These are phyloP conservation scores for Indicator maculatus DNA, from an alignment of 2,113 vertebrate species.

Conservation along the genomic window DNA sequence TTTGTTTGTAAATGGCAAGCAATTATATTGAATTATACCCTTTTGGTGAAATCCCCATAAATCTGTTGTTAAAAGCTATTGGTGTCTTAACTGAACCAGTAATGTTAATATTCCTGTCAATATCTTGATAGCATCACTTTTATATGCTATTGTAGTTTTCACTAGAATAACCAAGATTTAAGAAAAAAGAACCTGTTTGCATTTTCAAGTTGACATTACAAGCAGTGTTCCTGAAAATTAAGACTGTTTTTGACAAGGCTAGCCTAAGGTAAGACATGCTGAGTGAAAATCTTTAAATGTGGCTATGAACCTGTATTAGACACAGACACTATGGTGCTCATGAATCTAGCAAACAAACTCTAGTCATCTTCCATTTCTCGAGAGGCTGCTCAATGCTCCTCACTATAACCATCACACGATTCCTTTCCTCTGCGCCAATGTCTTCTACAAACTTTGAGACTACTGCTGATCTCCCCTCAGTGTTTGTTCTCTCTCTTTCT, in stretches of 20 bases:
- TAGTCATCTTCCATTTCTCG: neutral
- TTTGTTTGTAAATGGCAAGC: neutral
- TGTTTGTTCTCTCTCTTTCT: neutral
- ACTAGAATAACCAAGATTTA: neutral
- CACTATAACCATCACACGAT: rapidly evolving
- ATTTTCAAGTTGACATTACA: too few relatives aligned
- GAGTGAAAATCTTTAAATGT: neutral
- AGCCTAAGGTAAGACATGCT: neutral
- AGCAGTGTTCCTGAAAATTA: neutral
- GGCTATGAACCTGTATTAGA: neutral
- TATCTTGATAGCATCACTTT: neutral
- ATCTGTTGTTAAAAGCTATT: neutral
- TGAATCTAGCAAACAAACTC: neutral
- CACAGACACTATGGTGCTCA: neutral
- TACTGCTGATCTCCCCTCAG: neutral
- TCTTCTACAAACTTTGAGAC: neutral
- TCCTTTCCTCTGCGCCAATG: neutral
- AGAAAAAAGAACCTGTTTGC: neutral
- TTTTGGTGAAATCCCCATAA: neutral
- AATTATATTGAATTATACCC: neutral
- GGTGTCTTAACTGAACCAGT: neutral
- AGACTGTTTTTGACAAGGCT: neutral
- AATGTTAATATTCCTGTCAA: neutral
- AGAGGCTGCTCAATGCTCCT: neutral
- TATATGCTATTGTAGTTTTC: neutral